These are phyloP conservation scores for Ladona fulva DNA, from an alignment of 1,140 invertebrate genomes.

Conservation along the genomic window DNA sequence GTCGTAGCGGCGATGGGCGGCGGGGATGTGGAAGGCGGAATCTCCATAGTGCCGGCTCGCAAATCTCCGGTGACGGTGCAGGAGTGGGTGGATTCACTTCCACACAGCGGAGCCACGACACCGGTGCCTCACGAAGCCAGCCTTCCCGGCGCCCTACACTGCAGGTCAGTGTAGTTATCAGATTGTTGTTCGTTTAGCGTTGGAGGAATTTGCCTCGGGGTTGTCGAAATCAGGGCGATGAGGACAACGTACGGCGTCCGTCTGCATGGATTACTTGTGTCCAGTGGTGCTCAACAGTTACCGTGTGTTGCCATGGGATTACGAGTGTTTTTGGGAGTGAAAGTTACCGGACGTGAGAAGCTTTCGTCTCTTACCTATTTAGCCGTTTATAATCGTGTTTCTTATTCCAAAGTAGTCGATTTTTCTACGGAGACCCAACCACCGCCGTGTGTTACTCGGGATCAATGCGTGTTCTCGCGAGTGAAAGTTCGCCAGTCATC, in stretches of 20 bases:
- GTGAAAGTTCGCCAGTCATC: no score
- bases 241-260: not conserved
- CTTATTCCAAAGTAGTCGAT: no score
- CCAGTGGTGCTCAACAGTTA: not conserved
- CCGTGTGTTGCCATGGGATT: no score
- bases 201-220: not conserved
- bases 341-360: no score
- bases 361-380: no score
- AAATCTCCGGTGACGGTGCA: conserved; percentile 18
- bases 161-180: not conserved
- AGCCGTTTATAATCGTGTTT: no score
- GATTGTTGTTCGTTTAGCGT: not conserved
- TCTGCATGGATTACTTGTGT: not conserved
- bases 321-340: no score
- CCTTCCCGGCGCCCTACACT: not conserved
- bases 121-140: not conserved
- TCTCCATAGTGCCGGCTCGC: conserved; percentile 1
- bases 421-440: no score
- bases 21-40: not conserved
- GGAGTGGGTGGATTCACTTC: conserved; percentile 16
- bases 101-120: not conserved
- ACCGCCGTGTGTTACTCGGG: no score
- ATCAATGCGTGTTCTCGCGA: no score
- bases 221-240: not conserved
- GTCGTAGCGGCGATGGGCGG: not conserved